These are phyloP conservation scores for Dicrostonyx torquatus DNA, from an alignment of 2,797 vertebrate species.

Conservation along the genomic window DNA sequence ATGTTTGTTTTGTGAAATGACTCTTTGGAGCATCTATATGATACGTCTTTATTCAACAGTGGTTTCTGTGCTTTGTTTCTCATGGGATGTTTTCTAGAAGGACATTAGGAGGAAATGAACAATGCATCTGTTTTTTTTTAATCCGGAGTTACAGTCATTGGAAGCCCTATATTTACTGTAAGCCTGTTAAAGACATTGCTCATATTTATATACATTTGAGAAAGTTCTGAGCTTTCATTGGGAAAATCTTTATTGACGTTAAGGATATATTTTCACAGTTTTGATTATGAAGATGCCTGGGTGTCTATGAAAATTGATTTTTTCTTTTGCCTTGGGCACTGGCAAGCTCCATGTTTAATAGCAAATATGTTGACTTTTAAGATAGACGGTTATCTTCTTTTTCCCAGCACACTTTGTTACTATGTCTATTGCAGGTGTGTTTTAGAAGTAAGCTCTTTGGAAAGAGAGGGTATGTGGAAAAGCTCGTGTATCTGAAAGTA, in stretches of 20 bases:
- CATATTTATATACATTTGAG: not conserved
- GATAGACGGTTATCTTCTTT: not conserved
- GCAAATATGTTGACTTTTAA: not conserved
- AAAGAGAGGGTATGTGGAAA: not conserved
- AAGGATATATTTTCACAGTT: constrained; percentile 1
- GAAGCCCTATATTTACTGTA: not conserved
- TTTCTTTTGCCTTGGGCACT: not conserved
- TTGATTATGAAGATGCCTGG: not conserved
- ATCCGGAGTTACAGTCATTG: not conserved
- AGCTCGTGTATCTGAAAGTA: not conserved
- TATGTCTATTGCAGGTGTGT: not conserved
- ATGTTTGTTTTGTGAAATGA: constrained; percentile 41
- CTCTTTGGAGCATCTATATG: not conserved
- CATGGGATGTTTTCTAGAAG: constrained; percentile 4
- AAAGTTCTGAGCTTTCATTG: not conserved
- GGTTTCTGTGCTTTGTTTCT: not conserved
- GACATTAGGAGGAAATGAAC: constrained; percentile 19
- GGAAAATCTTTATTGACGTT: not conserved
- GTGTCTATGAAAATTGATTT: not conserved
- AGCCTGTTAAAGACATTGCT: not conserved
- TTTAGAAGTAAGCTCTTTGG: constrained; percentile 48
- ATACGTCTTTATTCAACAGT: not conserved
- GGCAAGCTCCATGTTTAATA: not conserved
- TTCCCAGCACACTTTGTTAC: not conserved
- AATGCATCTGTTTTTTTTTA: too few species aligned